phyloP scores from a whole-genome alignment of 2,113 vertebrate genomes.

The Procavia capensis region DNA sequence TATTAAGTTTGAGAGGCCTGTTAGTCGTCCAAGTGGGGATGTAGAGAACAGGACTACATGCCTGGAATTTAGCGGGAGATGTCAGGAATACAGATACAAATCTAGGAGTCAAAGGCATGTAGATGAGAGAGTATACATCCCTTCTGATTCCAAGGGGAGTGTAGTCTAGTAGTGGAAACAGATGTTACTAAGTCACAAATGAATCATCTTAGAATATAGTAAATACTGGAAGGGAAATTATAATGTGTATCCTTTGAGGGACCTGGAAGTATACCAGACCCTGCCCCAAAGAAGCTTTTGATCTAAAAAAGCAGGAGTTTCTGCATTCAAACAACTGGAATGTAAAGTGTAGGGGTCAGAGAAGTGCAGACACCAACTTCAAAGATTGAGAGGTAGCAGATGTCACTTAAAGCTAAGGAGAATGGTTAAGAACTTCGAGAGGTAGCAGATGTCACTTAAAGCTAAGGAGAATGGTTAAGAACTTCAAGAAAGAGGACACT shows the following conservation, averaged over 20 bases:
- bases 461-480: background rate
- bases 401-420: background rate
- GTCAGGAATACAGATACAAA: background rate
- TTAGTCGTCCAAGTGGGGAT: background rate
- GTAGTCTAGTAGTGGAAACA: background rate
- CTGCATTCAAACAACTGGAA: background rate
- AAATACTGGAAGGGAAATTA: background rate
- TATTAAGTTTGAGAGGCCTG: background rate
- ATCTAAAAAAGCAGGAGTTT: background rate
- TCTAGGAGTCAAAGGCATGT: background rate
- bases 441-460: background rate
- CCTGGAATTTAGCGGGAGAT: background rate
- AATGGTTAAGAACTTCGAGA: background rate
- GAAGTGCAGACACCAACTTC: background rate
- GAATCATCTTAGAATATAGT: background rate
- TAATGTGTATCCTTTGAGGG: background rate
- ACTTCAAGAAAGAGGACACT: background rate
- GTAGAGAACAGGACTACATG: background rate
- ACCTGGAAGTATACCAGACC: background rate
- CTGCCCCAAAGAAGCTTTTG: background rate
- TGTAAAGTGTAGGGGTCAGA: too few species aligned
- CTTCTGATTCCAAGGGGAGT: background rate
- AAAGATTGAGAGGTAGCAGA: background rate
- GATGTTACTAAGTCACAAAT: background rate
- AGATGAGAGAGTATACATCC: background rate